Percentiles rank a stretch among this genome's conserved stretches.
phyloP scores from a whole-genome alignment of 2,888 invertebrate genomes.

The Drosophila quinaria region DNA sequence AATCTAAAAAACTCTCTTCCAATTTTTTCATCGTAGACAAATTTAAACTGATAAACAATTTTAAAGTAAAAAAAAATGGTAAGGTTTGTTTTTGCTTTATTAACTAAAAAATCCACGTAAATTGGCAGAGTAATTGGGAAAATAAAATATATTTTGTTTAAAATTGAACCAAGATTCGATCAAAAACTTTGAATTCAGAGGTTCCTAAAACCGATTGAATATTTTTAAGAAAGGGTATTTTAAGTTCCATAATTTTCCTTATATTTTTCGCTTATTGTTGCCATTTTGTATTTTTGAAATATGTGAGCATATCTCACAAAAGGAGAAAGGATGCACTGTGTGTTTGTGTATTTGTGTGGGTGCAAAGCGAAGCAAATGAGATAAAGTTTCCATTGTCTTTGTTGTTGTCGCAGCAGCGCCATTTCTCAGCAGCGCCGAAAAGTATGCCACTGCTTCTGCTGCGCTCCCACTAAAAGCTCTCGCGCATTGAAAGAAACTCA shows the following conservation, averaged over 20 bases:
- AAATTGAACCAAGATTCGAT: too few relatives aligned
- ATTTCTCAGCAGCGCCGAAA: constrained; percentile 63
- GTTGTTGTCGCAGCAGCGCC: constrained; percentile 11
- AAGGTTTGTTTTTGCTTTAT: too few relatives aligned
- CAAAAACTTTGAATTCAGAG: too few relatives aligned
- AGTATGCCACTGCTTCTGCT: constrained; percentile 58
- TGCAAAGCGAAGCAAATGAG: constrained; percentile 23
- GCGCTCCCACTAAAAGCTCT: constrained; percentile 35
- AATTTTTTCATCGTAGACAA: too few relatives aligned
- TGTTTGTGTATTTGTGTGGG: background rate
- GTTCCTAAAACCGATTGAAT: too few relatives aligned
- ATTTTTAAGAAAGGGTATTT: constrained; percentile 26
- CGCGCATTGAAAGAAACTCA: constrained; percentile 55
- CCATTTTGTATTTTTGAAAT: constrained; percentile 54
- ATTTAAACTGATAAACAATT: too few relatives aligned
- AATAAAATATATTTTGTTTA: too few relatives aligned
- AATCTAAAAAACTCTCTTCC: too few relatives aligned
- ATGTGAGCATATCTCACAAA: constrained; percentile 4
- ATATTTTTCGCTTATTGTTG: constrained; percentile 40
- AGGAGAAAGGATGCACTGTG: background rate
- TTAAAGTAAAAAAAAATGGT: too few relatives aligned
- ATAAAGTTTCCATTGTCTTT: constrained; percentile 42
- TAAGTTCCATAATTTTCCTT: background rate
- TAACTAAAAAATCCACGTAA: too few relatives aligned
- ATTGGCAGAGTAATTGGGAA: too few relatives aligned